Conservation (phyloP, 2,113 vertebrate species). For the Seriola quinqueradiata region DNA sequence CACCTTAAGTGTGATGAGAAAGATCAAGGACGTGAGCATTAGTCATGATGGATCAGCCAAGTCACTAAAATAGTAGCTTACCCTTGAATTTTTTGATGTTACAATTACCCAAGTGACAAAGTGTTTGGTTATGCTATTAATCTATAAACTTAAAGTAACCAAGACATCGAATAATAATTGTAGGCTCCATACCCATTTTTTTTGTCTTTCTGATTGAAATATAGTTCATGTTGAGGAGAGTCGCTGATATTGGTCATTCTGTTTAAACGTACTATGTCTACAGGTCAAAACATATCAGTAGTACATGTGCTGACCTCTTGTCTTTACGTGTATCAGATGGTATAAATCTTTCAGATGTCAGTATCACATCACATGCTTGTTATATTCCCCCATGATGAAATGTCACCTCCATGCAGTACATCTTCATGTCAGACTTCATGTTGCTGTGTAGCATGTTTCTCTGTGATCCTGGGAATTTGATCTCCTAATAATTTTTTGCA, state of each 20-base stretch:
- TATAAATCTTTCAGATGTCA: background rate
- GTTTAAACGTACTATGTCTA: background rate
- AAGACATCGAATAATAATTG: background rate
- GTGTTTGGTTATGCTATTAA: conserved; percentile 3
- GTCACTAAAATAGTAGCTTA: background rate
- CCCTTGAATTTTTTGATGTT: conserved; percentile 16
- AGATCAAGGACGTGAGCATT: conserved; percentile 44
- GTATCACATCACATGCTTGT: background rate
- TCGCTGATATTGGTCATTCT: background rate
- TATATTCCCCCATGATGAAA: background rate
- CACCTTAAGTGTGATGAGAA: conserved; percentile 11
- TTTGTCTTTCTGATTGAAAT: background rate
- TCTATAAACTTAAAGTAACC: conserved; percentile 18
- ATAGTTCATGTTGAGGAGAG: background rate
- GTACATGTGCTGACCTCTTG: background rate
- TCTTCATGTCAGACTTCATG: background rate
- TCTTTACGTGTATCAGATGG: background rate
- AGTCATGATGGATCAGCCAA: conserved; percentile 17
- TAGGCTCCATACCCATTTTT: background rate
- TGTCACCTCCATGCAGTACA: background rate
- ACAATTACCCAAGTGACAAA: background rate
- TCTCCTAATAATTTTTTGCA: background rate
- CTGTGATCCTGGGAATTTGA: too few species aligned
- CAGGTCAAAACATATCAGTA: background rate
- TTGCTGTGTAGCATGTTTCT: background rate